phyloP scores from a whole-genome alignment of 2,888 invertebrate species.

The Stenodera caucasica region DNA sequence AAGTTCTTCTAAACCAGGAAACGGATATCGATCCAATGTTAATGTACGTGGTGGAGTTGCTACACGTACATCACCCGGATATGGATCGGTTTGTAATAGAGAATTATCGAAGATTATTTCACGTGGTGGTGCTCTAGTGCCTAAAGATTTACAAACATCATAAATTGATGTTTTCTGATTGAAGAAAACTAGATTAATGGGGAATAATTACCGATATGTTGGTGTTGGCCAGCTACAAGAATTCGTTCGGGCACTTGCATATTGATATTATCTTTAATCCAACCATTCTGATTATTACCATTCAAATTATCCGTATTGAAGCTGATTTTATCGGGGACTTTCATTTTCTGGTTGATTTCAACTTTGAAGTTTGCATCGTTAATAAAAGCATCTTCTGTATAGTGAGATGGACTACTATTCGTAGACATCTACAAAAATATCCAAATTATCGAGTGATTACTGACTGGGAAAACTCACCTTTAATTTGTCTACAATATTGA shows the following conservation, averaged over 20 bases:
- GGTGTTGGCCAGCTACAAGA: conserved; percentile 80
- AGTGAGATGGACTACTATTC: conserved; percentile 64
- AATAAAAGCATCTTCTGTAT: conserved; percentile 66
- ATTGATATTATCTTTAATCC: conserved; percentile 77
- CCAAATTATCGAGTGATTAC: conserved; percentile 4
- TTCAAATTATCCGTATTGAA: conserved; percentile 71
- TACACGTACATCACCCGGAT: conserved; percentile 69
- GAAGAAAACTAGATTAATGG: not conserved
- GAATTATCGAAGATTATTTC: conserved; percentile 86
- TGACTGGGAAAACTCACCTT: not conserved
- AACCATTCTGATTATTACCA: conserved; percentile 62
- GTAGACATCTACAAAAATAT: conserved; percentile 59
- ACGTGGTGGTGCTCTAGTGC: conserved; percentile 81
- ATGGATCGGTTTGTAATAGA: conserved; percentile 68
- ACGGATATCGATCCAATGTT: conserved; percentile 82
- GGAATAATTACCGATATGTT: conserved; percentile 61
- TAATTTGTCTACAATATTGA: not conserved
- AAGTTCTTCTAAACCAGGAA: conserved; percentile 65
- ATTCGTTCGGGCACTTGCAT: conserved; percentile 96
- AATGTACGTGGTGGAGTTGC: conserved; percentile 88
- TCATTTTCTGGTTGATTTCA: conserved; percentile 80
- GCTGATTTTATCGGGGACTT: conserved; percentile 76
- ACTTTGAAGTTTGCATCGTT: conserved; percentile 68
- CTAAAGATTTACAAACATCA: conserved; percentile 54
- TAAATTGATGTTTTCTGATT: conserved; percentile 4